A percentile compares a stretch with the other conserved stretches of the same genome.
Evolutionary conservation across 2,888 invertebrate species (phyloP).

Genomic region (Cyclophora albipunctata): DNA sequence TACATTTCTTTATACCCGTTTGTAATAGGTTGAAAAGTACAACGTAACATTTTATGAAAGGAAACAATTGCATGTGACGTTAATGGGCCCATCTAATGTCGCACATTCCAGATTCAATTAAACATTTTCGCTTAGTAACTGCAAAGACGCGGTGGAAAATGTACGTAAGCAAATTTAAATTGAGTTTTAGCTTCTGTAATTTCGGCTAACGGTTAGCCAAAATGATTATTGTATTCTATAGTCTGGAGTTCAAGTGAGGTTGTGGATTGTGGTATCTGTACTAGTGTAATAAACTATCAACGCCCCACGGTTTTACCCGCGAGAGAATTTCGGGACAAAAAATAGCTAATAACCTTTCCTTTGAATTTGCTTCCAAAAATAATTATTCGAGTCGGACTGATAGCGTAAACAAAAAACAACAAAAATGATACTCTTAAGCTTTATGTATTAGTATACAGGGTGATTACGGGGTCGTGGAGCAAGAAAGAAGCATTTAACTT

Average conservation of each 20-base stretch:
- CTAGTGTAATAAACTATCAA: slow-evolving; percentile 1
- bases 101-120: slow-evolving; percentile 43
- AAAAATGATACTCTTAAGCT: no score
- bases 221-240: slow-evolving; percentile 56
- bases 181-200: slow-evolving; percentile 59
- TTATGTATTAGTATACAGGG: no score
- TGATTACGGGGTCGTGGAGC: no score
- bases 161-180: slow-evolving; percentile 57
- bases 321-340: not conserved
- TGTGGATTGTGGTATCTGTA: no score
- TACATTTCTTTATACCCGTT: no score
- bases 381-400: no score
- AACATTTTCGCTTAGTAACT: slow-evolving; percentile 30
- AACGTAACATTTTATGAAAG: slow-evolving; percentile 9
- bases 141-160: slow-evolving; percentile 34
- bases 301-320: not conserved
- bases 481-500: no score
- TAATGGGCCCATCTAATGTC: slow-evolving; percentile 19
- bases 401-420: no score
- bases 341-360: not conserved
- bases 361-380: no score
- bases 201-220: slow-evolving; percentile 43
- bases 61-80: slow-evolving; percentile 19
- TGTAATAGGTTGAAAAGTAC: no score
- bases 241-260: no score